These are phyloP conservation scores for Poeciliopsis infans DNA, from an alignment of 2,797 vertebrate genomes.

Conservation along the genomic window DNA sequence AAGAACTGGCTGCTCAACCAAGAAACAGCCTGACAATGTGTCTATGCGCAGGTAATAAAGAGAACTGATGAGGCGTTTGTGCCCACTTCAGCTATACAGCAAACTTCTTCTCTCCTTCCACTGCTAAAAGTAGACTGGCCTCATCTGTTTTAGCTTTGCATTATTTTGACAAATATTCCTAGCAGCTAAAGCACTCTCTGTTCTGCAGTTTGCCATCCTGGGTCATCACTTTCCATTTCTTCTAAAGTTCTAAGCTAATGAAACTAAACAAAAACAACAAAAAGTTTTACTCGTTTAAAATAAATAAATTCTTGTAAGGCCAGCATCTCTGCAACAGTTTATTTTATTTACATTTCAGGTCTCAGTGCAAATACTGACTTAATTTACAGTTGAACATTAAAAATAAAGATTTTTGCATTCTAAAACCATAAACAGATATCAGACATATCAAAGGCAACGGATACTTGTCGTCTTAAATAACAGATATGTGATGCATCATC, in stretches of 20 bases:
- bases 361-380: neutral
- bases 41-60: slow-evolving; percentile 76
- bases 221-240: neutral
- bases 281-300: neutral
- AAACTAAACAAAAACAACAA: neutral
- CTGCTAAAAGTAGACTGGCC: slow-evolving; percentile 36
- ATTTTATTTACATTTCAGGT: neutral
- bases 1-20: slow-evolving; percentile 66
- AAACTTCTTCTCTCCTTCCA: slow-evolving; percentile 52
- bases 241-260: neutral
- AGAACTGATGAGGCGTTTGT: slow-evolving; percentile 74
- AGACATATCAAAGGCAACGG: slow-evolving; percentile 21
- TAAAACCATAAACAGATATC: slow-evolving; percentile 16
- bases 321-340: neutral
- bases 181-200: neutral
- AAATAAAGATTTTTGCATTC: neutral
- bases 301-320: neutral
- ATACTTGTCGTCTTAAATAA: neutral
- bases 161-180: slow-evolving; percentile 10
- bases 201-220: neutral
- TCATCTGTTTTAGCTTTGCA: slow-evolving; percentile 15
- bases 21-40: slow-evolving; percentile 60
- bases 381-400: neutral
- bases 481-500: neutral
- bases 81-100: slow-evolving; percentile 36